Conservation (phyloP, 2,888 invertebrate species). For the Rotaria macrura region DNA sequence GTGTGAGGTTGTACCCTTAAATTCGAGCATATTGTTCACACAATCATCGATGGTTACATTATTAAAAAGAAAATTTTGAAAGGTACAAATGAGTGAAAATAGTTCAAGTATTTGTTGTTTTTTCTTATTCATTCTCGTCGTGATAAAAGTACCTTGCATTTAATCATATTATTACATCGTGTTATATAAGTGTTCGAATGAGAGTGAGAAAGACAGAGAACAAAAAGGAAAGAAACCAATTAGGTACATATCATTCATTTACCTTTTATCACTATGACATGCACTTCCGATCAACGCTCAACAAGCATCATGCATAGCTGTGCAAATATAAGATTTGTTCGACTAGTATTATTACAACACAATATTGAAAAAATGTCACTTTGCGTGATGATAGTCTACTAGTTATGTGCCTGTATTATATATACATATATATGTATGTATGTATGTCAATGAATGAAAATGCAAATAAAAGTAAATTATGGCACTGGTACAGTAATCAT, state of each 20-base stretch:
- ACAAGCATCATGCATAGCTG: neutral
- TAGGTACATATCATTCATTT: neutral
- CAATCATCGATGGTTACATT: neutral
- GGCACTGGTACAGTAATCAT: neutral
- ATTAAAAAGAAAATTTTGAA: neutral
- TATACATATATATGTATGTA: neutral
- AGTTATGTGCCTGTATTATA: neutral
- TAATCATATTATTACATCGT: neutral
- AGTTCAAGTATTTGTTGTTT: neutral
- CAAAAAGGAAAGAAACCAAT: neutral
- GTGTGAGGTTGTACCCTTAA: no score
- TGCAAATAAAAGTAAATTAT: neutral
- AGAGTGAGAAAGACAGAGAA: no score
- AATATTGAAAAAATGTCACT: neutral
- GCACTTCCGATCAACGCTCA: neutral
- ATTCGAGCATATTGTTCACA: neutral
- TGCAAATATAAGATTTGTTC: neutral
- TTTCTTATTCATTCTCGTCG: neutral
- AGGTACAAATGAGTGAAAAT: neutral
- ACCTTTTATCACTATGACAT: neutral
- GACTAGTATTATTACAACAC: neutral
- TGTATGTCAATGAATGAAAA: neutral
- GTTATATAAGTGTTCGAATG: neutral
- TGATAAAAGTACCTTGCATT: neutral
- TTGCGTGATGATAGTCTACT: neutral